phyloP scores from a whole-genome alignment of 2,888 invertebrate genomes.

The Nomada fabriciana region DNA sequence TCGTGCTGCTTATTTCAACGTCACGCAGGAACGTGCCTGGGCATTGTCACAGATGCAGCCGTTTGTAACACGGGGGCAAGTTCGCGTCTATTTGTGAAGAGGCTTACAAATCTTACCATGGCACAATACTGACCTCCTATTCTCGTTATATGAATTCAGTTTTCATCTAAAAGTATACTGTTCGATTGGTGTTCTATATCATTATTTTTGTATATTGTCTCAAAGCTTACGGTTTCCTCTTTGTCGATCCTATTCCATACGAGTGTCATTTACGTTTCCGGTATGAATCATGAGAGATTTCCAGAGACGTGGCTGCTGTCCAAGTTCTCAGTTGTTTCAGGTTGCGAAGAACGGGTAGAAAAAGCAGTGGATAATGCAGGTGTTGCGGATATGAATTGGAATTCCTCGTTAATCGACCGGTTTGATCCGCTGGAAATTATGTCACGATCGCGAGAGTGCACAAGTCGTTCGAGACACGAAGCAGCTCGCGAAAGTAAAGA shows the following conservation, averaged over 20 bases:
- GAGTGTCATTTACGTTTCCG: neutral
- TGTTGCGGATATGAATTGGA: constrained; percentile 36
- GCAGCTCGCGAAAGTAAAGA: constrained; percentile 71
- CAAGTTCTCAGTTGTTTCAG: neutral
- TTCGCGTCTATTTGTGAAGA: constrained; percentile 18
- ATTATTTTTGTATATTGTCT: neutral
- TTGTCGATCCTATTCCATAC: neutral
- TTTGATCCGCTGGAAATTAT: constrained; percentile 32
- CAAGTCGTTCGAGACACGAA: constrained; percentile 21
- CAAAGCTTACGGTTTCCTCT: neutral
- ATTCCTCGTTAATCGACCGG: constrained; percentile 29
- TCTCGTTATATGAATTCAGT: constrained; percentile 7
- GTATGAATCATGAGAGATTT: constrained; percentile 13
- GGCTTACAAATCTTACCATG: constrained; percentile 16
- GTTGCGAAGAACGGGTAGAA: neutral
- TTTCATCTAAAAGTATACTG: too few species aligned
- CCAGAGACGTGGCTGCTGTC: neutral
- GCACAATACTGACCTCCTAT: constrained; percentile 11
- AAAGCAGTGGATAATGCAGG: constrained; percentile 13
- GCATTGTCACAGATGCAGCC: neutral
- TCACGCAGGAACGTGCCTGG: constrained; percentile 23
- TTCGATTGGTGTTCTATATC: constrained; percentile 35
- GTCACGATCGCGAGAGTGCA: constrained; percentile 16
- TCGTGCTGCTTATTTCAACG: constrained; percentile 3
- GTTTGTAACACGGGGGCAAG: constrained; percentile 25